Evolutionary conservation across 2,888 invertebrate genomes (phyloP), one percentile per base, ranked within the genome.

Genomic region (Globia sparganii): DNA sequence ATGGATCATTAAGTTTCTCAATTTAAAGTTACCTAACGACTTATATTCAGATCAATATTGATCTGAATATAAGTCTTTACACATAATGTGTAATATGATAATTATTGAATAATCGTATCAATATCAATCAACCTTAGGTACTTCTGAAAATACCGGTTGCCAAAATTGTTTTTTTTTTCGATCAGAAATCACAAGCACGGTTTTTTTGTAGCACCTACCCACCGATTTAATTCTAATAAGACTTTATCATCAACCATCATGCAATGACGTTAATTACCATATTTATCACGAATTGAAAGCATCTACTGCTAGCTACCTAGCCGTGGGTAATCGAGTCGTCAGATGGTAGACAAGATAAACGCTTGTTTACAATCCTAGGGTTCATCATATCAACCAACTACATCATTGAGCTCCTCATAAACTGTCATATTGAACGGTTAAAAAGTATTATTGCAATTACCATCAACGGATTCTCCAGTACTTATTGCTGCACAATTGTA

Each of bases 301-400:
- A 58, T 56, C 28, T 68, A 49, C 59, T 31, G n/a, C 56, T 49
- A 31, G 37, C 31, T 62, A 40, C 37, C 15, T 67, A 56, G 56
- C 67, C n/a, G 25, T 64, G 46, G n/a, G 61, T 49, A 67, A 73
- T 80, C 40, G 25, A 64, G n/a, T 49, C 56, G 28, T 68, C 21
- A 49, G 62, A 74, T 81, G 62, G 58, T 25, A 81, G 37, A 40
- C 56, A 34, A 81, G 53, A 79, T 67, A 80, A 64, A 81, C 49
- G 34, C 40, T 68, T 79, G 40, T 79, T 67, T 75, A 81, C 75
- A 75, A 81, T 68, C 53, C 34, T 64, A 34, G n/a, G 61, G 37
- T 64, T 61, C 62, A 72, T 74, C 56, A 40, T 61, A 73, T 61
- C 61, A 40, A 31, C 31, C 25, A 59, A 66, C 31, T 72, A 37